A percentile compares a stretch with the other conserved stretches of the same genome.
Evolutionary conservation across 2,113 vertebrate genomes (phyloP).

Genomic region (Phoenicopterus ruber): DNA sequence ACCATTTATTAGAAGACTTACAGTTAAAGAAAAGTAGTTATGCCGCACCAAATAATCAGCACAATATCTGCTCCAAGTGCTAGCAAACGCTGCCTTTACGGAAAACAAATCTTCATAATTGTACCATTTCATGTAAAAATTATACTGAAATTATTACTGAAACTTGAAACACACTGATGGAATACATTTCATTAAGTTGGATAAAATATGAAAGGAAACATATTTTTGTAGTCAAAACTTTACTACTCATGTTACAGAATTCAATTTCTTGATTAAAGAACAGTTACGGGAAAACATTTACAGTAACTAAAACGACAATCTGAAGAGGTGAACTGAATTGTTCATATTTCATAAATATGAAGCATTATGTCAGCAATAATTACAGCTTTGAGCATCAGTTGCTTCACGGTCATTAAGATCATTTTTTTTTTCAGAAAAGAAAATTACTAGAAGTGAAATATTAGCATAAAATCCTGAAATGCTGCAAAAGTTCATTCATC

Average conservation of each 20-base stretch:
- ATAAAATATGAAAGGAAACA: background rate
- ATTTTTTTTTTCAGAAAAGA: background rate
- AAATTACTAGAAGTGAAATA: background rate
- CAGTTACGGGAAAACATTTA: background rate
- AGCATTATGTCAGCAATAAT: background rate
- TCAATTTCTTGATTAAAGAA: background rate
- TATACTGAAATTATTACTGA: background rate
- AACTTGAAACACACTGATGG: background rate
- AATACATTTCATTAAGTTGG: background rate
- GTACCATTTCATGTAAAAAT: background rate
- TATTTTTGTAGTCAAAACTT: background rate
- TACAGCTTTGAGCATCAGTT: conserved; percentile 7
- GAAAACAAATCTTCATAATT: background rate
- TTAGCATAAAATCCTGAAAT: background rate
- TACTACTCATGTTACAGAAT: background rate
- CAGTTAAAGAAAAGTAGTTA: background rate
- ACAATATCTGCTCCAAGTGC: background rate
- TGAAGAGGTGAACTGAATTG: background rate
- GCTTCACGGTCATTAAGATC: conserved; percentile 2
- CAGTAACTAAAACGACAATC: background rate
- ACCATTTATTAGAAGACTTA: background rate
- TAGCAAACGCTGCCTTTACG: background rate
- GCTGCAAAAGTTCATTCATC: background rate
- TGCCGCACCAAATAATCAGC: background rate
- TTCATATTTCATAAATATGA: background rate